phyloP scores from a whole-genome alignment of 2,888 invertebrate genomes.

The Eristalis pertinax region DNA sequence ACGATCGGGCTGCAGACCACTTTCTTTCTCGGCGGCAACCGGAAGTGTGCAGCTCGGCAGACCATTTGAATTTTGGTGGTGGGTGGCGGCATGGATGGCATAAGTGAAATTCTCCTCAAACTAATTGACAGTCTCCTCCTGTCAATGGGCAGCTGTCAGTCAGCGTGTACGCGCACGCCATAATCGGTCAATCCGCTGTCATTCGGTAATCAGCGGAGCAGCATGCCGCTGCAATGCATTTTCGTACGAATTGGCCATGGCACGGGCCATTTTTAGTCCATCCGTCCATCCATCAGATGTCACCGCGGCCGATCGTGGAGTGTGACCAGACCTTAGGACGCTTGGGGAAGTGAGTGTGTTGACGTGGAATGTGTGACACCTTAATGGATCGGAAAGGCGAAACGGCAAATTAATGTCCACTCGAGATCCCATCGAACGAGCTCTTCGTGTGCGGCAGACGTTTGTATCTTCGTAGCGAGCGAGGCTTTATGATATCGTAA shows the following conservation, averaged over 20 bases:
- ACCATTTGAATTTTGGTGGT: slow-evolving; percentile 1
- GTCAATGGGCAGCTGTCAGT: slow-evolving; percentile 15
- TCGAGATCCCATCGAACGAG: not conserved
- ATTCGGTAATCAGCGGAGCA: slow-evolving; percentile 32
- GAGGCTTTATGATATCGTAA: not conserved
- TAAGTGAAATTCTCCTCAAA: slow-evolving; percentile 26
- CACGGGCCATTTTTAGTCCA: slow-evolving; percentile 55
- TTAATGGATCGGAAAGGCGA: not conserved
- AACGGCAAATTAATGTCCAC: not conserved
- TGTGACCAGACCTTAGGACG: slow-evolving; percentile 36
- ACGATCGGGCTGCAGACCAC: not conserved
- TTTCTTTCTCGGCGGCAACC: not conserved
- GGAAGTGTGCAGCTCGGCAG: not conserved
- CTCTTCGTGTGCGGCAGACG: not conserved
- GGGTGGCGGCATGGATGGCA: slow-evolving; percentile 28
- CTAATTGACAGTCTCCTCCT: slow-evolving; percentile 31
- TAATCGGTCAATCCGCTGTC: slow-evolving; percentile 13
- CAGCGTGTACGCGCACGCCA: slow-evolving; percentile 5
- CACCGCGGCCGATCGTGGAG: slow-evolving; percentile 33
- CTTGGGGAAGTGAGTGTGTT: slow-evolving; percentile 49
- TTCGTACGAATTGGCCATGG: slow-evolving; percentile 32
- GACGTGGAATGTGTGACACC: not conserved
- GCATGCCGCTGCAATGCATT: slow-evolving; percentile 45
- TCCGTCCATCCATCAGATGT: slow-evolving; percentile 55
- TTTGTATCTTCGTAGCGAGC: not conserved